A percentile compares a stretch with the other conserved stretches of the same genome.
These are phyloP conservation scores for Drusus annulatus DNA, from an alignment of 1,140 invertebrate species.

Conservation along the genomic window DNA sequence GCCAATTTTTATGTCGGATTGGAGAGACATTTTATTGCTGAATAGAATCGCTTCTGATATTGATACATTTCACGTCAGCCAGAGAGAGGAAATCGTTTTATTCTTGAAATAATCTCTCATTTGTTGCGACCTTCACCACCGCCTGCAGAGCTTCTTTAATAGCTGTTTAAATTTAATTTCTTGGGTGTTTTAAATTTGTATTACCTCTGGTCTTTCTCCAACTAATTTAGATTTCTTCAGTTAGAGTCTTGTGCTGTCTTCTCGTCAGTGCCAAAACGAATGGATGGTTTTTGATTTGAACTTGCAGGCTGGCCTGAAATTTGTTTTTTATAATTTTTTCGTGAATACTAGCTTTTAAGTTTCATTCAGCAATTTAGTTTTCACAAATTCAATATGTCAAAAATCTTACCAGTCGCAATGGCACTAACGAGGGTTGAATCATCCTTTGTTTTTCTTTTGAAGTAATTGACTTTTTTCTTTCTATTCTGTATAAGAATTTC, in stretches of 20 bases:
- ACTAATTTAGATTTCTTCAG: not conserved
- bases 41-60: too few relatives aligned
- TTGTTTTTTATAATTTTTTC: not conserved
- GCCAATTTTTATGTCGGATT: too few relatives aligned
- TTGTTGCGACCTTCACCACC: too few relatives aligned
- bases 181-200: too few relatives aligned
- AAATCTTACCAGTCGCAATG: slow-evolving; percentile 33
- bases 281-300: not conserved
- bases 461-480: slow-evolving; percentile 33
- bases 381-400: slow-evolving; percentile 21
- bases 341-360: not conserved
- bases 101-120: too few relatives aligned
- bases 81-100: too few relatives aligned
- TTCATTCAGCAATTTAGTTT: not conserved
- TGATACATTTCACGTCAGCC: too few relatives aligned
- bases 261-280: too few relatives aligned
- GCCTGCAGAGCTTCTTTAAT: too few relatives aligned
- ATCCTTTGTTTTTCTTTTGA: slow-evolving; percentile 7
- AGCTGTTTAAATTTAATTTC: too few relatives aligned
- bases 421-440: slow-evolving; percentile 6
- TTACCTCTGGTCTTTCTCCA: not conserved
- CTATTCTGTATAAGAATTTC: slow-evolving; percentile 37
- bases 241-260: not conserved
- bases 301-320: slow-evolving; percentile 25
- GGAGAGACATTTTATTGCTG: too few relatives aligned